These are phyloP conservation scores for Pogonus chalceus DNA, from an alignment of 1,140 invertebrate species.

Conservation along the genomic window DNA sequence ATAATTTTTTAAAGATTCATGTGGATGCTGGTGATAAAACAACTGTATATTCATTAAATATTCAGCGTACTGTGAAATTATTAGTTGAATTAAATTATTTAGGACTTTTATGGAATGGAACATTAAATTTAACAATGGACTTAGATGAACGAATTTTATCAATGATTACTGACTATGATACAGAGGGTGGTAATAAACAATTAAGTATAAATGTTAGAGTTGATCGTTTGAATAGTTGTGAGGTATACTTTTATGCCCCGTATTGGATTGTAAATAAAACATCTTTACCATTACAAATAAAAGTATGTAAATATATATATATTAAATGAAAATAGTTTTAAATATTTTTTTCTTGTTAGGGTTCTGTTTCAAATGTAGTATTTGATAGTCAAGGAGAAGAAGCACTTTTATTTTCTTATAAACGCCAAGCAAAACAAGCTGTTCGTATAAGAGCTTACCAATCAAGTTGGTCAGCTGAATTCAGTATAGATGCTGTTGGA, in stretches of 20 bases:
- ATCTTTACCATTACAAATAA: slow-evolving; percentile 62
- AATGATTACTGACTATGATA: slow-evolving; percentile 55
- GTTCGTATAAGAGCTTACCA: slow-evolving; percentile 56
- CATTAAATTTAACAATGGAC: slow-evolving; percentile 55
- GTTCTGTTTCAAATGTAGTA: slow-evolving; percentile 53
- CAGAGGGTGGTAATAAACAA: slow-evolving; percentile 50
- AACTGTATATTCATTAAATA: slow-evolving; percentile 55
- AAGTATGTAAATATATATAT: slow-evolving; percentile 51
- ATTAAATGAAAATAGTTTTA: neutral
- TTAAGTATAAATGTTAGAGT: slow-evolving; percentile 56
- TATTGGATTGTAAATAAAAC: slow-evolving; percentile 92
- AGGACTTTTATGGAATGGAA: slow-evolving; percentile 57
- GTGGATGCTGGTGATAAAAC: slow-evolving; percentile 62
- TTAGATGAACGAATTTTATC: slow-evolving; percentile 55
- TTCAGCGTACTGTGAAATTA: slow-evolving; percentile 46
- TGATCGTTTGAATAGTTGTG: slow-evolving; percentile 46
- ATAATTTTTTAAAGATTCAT: slow-evolving; percentile 35
- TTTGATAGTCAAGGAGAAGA: slow-evolving; percentile 54
- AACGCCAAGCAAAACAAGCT: slow-evolving; percentile 50
- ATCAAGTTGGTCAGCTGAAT: slow-evolving; percentile 62
- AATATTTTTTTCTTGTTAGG: slow-evolving; percentile 37
- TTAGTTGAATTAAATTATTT: slow-evolving; percentile 58
- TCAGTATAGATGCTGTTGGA: slow-evolving; percentile 58
- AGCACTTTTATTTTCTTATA: slow-evolving; percentile 59
- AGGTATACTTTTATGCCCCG: slow-evolving; percentile 65